Evolutionary conservation across 2,113 vertebrate species (phyloP), one percentile per base, ranked within the genome.

Genomic region (Dipodomys ordii): DNA sequence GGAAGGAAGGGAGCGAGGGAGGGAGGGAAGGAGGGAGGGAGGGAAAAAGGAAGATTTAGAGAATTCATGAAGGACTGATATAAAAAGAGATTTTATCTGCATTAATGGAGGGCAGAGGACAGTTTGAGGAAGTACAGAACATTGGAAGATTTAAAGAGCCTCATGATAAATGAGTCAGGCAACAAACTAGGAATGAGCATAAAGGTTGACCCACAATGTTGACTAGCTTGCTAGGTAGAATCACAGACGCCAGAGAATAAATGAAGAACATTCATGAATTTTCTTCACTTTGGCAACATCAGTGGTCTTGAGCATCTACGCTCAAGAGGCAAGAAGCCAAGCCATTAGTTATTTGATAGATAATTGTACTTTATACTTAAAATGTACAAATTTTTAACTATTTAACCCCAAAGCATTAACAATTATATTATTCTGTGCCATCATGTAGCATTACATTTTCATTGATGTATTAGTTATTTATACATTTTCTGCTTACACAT

Each of bases 351-450:
- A 74, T 93, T 83, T 76, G 83, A 72, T 44, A 71, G 67, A 90
- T 76, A 83, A 88, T 86, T 92, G 83, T 27, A 88, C 88, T 90
- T 78, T 76, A 78, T 79, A 39, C 71, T 88, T 93, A 87, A 78
- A 64, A 87, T 73, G 87, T 79, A 64, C 60, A 83, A 65, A 90
- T 44, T 94, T 65, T 7, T 74, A 93, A 67, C 32, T 87, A 35
- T 22, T 16, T 30, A 62, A 49, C 60, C 80, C 64, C 30, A 20
- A 86, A 60, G 49, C 64, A 73, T 30, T 79, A 67, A 77, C 44
- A 73, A 53, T 57, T 53, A 84, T n/a, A 23, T 87, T n/a, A 23
- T 87, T 85, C n/a, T 88, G 69, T 32, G 46, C 62, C 39, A 94
- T 69, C 60, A 64, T 46, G 27, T 74, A 83, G 67, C 62, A n/a